Base-by-base conservation (phyloP, 2,888 invertebrate genomes). In the Gnatocerus cornutus region DNA sequence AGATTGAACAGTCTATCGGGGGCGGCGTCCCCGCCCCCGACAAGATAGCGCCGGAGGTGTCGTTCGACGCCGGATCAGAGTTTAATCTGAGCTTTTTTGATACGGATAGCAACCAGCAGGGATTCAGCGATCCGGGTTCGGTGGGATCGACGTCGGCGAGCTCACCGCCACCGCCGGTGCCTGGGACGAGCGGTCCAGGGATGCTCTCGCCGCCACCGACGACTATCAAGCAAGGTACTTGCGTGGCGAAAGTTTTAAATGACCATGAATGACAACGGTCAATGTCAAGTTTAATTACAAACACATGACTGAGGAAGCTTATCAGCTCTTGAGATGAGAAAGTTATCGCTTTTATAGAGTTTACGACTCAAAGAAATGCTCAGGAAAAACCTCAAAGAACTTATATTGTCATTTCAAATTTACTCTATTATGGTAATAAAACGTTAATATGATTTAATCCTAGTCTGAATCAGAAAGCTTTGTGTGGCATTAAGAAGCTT, bases 71-170 rank as follows among this genome's bases (percentile, higher is more conserved):
- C 77, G 90, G 90, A 82, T 89, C 91, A 74, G 92, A 93, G 84
- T 94, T 94, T 85, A 92, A 93, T 85, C 88, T 94, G 81, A 90
- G 92, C 84, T 94, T 93, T 87, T 93, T 93, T 87, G 93, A 94
- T 84, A 87, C 87, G 33, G 90, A 90, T 79, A 89, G 89, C 78
- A 76, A 89, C 90, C 5, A 90, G 16, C 43, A 90, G 80, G 90
- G 82, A 53, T 91, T 90, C 84, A 90, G 91, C 84, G 89, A 90
- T 82, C 88, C 90, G 88, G 90, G 90, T 33, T 90, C 90, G 61
- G 89, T 90, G 62, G 91, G 68, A 1, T 88, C 86, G 80, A 84
- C 85, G 74, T 84, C 88, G 78, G 83, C 86, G 7, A 83, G 83
- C 70, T 80, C 85, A 75, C 83, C 87, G 76, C 84, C 87, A 73